Evolutionary conservation across 2,113 vertebrate genomes (phyloP).

Genomic region (Corythornis vintsioides): DNA sequence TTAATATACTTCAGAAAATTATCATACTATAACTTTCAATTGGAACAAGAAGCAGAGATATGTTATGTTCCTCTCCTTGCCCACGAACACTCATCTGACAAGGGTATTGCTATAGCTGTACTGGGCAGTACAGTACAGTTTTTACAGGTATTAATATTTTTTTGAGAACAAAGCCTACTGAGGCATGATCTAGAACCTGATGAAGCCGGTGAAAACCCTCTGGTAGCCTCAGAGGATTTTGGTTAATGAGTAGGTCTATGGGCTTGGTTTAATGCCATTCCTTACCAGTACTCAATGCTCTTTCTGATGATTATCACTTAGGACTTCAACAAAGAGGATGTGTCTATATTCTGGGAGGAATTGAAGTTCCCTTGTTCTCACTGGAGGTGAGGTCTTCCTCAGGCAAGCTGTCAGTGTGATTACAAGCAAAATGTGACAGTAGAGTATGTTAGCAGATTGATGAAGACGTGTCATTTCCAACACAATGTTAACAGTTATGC

Average conservation of each 20-base stretch:
- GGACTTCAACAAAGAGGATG: background rate
- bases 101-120: background rate
- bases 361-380: background rate
- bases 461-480: background rate
- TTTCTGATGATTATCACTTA: background rate
- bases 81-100: background rate
- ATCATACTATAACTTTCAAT: background rate
- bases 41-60: background rate
- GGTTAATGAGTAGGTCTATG: background rate
- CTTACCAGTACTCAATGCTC: background rate
- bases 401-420: background rate
- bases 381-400: background rate
- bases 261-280: background rate
- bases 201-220: background rate
- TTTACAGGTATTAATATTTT: background rate
- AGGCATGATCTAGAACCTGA: background rate
- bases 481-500: background rate
- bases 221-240: background rate
- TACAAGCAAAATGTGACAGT: background rate
- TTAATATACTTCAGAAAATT: background rate
- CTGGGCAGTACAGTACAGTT: background rate
- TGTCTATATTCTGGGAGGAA: background rate
- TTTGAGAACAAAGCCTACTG: background rate
- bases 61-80: background rate
- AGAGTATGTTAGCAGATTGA: background rate